Conservation (phyloP, 2,888 invertebrate genomes). For the Chrysodeixis includens region DNA sequence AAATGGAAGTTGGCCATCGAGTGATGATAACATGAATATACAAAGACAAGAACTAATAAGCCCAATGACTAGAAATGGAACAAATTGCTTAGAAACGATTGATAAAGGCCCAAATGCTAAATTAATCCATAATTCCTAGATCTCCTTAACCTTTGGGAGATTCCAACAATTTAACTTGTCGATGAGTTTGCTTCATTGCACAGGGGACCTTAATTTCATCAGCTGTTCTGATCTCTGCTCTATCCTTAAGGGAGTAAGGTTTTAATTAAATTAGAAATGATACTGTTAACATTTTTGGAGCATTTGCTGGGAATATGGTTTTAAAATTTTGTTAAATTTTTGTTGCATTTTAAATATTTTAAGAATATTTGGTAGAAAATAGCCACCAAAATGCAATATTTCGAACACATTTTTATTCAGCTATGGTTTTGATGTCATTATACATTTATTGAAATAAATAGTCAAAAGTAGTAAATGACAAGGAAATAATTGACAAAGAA, state of each 20-base stretch:
- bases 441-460: no score
- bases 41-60: no score
- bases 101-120: not conserved
- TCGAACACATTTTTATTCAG: no score
- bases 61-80: no score
- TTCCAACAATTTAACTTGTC: conserved; percentile 2
- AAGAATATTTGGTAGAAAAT: no score
- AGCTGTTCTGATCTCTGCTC: not conserved
- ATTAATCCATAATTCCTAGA: not conserved
- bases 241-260: not conserved
- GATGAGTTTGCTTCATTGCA: conserved; percentile 3
- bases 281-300: not conserved
- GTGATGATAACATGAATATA: no score
- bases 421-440: no score
- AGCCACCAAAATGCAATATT: no score
- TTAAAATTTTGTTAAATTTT: not conserved
- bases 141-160: not conserved
- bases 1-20: no score
- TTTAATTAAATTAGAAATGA: not conserved
- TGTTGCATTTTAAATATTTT: no score
- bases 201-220: not conserved
- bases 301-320: not conserved
- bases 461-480: no score
- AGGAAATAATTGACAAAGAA: no score
- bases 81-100: not conserved